These are phyloP conservation scores for Varroa destructor DNA, from an alignment of 1,140 invertebrate genomes.

Conservation along the genomic window DNA sequence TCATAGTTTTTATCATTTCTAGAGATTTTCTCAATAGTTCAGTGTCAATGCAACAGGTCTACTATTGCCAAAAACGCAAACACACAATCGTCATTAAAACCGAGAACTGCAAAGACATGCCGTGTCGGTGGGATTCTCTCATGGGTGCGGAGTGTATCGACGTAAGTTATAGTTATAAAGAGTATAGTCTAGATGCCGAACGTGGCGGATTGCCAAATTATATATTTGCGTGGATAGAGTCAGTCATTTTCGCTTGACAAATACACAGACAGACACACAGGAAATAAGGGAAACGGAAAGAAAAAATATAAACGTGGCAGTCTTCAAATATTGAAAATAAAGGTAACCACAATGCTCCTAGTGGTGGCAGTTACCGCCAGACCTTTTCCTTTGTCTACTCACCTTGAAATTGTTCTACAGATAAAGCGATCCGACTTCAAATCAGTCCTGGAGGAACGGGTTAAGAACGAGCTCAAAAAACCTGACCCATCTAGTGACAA, in stretches of 20 bases:
- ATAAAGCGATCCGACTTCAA: constrained; percentile 1
- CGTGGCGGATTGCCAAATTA: too few relatives aligned
- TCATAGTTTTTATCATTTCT: constrained; percentile 20
- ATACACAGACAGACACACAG: too few relatives aligned
- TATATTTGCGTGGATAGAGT: too few relatives aligned
- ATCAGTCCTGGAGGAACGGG: background rate
- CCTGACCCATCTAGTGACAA: constrained; percentile 15
- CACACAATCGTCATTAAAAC: constrained; percentile 38
- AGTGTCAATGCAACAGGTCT: constrained; percentile 37
- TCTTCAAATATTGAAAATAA: too few relatives aligned
- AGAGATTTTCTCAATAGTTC: constrained; percentile 1
- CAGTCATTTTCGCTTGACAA: too few relatives aligned
- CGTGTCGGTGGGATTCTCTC: constrained; percentile 39
- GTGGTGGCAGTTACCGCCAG: too few relatives aligned
- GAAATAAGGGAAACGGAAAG: too few relatives aligned
- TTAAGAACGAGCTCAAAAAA: constrained; percentile 10
- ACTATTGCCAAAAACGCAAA: constrained; percentile 43
- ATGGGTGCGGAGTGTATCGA: constrained; percentile 36
- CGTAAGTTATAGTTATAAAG: constrained; percentile 31
- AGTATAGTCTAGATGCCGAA: too few relatives aligned
- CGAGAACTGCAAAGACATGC: constrained; percentile 38
- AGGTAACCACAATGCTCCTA: too few relatives aligned
- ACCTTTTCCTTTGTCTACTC: too few relatives aligned
- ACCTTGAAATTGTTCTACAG: background rate
- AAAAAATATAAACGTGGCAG: too few relatives aligned